Conservation (phyloP, 30 jellyfish, hydroid and myxozoan species). For the Aurelia sp. region DNA sequence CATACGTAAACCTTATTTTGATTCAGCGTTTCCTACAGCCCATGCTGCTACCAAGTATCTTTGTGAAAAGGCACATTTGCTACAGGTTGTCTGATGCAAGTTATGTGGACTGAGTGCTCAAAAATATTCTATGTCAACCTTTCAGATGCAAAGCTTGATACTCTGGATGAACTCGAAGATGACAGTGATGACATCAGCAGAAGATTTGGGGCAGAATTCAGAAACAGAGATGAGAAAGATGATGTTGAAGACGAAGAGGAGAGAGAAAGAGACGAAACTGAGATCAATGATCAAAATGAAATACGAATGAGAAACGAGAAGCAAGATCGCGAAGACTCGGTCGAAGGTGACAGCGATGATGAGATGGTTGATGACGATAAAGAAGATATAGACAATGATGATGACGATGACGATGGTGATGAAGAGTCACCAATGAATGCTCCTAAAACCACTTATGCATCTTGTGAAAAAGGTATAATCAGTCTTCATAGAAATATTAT, state of each 20-base stretch:
- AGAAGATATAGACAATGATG: neutral
- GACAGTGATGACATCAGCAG: neutral
- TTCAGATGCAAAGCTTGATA: constrained; percentile 1
- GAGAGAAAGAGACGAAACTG: neutral
- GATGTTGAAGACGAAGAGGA: neutral
- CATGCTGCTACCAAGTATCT: too few relatives aligned
- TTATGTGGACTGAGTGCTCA: too few relatives aligned
- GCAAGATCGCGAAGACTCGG: neutral
- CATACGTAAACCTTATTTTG: too few relatives aligned
- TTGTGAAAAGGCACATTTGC: too few relatives aligned
- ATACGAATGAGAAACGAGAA: neutral
- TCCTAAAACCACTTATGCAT: neutral
- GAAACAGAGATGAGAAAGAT: too few relatives aligned
- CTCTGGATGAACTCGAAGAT: neutral
- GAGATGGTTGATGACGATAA: neutral
- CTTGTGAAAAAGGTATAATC: too few relatives aligned
- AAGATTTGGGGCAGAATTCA: too few relatives aligned
- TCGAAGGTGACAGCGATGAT: neutral
- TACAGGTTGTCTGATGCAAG: too few relatives aligned
- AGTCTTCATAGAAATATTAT: too few relatives aligned
- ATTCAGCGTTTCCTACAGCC: too few relatives aligned
- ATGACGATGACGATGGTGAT: neutral
- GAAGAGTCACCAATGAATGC: neutral
- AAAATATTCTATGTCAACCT: neutral
- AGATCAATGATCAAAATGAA: neutral